These are phyloP conservation scores for Rhagoletis zephyria DNA, from an alignment of 1,140 invertebrate species.

Conservation along the genomic window DNA sequence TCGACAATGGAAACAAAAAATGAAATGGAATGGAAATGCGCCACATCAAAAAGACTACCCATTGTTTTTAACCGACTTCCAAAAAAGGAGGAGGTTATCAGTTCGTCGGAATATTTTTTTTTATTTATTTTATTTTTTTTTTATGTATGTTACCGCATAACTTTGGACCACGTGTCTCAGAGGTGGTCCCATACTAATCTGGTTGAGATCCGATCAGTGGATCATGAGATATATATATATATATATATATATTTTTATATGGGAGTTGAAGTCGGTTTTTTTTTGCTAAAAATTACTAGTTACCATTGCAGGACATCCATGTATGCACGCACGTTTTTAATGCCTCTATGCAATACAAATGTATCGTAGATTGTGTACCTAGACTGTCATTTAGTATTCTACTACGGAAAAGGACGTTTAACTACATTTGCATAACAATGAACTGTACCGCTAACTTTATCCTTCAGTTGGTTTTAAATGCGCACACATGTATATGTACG, in stretches of 20 bases:
- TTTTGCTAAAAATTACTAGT: no score
- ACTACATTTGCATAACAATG: slow-evolving; percentile 46
- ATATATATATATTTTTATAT: no score
- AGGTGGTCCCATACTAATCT: no score
- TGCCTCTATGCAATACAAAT: neutral
- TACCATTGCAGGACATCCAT: neutral
- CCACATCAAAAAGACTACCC: neutral
- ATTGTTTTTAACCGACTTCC: no score
- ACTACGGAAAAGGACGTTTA: slow-evolving; percentile 33
- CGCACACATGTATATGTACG: neutral
- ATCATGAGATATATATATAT: no score
- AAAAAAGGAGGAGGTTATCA: no score
- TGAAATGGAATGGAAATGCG: neutral
- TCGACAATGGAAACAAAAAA: neutral
- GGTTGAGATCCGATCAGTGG: no score
- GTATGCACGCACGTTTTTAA: neutral
- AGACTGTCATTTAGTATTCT: slow-evolving; percentile 9
- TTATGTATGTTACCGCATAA: no score
- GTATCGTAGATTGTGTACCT: neutral
- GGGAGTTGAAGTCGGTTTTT: no score
- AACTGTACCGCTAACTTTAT: neutral
- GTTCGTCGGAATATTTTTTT: no score
- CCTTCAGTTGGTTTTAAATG: neutral
- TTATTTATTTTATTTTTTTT: no score
- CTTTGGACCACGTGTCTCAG: no score